Evolutionary conservation across 2,888 invertebrate species (phyloP), one percentile per base, ranked within the genome.

Genomic region (Pyrrhia umbra): DNA sequence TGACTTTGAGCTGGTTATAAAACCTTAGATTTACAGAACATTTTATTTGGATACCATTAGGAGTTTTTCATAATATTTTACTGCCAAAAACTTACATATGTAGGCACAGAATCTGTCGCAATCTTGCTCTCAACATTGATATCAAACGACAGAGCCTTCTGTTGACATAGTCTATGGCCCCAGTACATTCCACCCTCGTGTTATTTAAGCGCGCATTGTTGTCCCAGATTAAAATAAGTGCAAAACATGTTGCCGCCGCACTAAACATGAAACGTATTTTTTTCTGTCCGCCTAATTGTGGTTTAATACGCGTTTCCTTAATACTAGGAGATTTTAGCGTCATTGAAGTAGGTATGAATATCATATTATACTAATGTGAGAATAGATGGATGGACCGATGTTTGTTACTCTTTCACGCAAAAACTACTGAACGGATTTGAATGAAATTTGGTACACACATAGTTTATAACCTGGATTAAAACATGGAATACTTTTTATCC

Each of bases 281-380:
- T 67, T 71, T 21, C 43, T 30, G 52, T 37, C 39, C 27, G 68
- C 65, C 75, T 77, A 82, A 82, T 73, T 74, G 75, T 79, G 68
- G 75, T 79, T 82, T 76, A 82, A 76, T 83, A 81, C 74, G 79
- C 70, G 79, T 80, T 75, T 73, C 68, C 70, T 68, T 68, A 55
- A 56, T 30, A 50, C 20, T 27, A 21, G 9, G 0, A 15, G 47
- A 6, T 40, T 45, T 56, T 37, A 18, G 8, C 21, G 13, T 49
- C 23, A 16, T 8, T 30, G 25, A 39, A 68, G 52, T 42, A 15
- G 25, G 25, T 68, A 61, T 68, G 10, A 68, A 68, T 66, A 45
- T 68, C 51, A n/a, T n/a, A n/a, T n/a, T n/a, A n/a, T n/a, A n/a
- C n/a, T n/a, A n/a, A n/a, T n/a, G n/a, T n/a, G n/a, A n/a, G n/a